Percentiles rank a stretch among this genome's conserved stretches.
These are phyloP conservation scores for Acanthosepion lycidas DNA, from an alignment of 2,888 invertebrate genomes.

Conservation along the genomic window DNA sequence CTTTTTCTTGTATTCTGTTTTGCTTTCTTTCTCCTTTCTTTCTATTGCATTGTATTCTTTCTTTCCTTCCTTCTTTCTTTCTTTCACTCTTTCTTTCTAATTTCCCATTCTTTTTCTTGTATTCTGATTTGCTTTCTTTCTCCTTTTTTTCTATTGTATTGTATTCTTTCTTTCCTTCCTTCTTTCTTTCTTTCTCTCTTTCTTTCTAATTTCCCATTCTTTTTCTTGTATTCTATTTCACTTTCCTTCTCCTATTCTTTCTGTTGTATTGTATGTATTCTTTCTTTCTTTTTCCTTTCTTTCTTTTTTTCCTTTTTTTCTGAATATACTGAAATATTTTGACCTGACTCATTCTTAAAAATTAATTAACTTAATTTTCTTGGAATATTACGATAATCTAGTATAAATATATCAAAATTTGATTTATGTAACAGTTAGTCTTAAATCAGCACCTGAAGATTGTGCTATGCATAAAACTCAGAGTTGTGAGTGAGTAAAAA, in stretches of 20 bases:
- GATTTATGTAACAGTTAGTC: too few species aligned
- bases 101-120: background rate
- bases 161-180: background rate
- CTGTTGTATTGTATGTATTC: background rate
- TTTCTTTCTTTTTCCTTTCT: too few species aligned
- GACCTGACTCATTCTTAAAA: too few species aligned
- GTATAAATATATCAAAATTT: too few species aligned
- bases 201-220: background rate
- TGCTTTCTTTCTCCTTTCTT: background rate
- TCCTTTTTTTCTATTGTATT: background rate
- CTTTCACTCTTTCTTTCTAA: background rate
- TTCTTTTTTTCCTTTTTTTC: background rate
- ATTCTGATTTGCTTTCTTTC: too few species aligned
- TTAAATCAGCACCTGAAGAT: too few species aligned
- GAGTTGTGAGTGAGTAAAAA: too few species aligned
- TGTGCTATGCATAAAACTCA: too few species aligned
- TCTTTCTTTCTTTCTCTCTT: background rate
- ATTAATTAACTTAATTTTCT: too few species aligned
- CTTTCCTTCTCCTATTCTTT: background rate
- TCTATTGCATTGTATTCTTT: background rate
- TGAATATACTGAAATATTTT: too few species aligned
- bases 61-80: background rate
- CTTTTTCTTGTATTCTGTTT: background rate
- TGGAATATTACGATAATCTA: too few species aligned
- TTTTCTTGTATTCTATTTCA: too few species aligned